Evolutionary conservation across 2,797 vertebrate genomes (phyloP).

Genomic region (Melanotaenia boesemani): DNA sequence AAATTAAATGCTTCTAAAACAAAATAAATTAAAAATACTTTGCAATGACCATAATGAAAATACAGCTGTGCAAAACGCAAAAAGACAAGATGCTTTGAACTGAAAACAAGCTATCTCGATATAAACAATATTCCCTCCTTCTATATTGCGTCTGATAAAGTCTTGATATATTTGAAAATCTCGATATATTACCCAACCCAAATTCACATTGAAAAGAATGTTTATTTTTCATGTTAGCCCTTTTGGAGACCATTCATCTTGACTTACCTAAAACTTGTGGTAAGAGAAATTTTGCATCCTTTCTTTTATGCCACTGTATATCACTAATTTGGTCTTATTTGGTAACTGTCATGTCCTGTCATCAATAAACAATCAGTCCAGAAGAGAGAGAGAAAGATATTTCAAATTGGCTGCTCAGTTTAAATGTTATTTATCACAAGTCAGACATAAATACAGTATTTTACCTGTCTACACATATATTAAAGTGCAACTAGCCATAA

Average conservation of each 20-base stretch:
- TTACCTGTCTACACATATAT: not conserved
- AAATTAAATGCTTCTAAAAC: too few species aligned
- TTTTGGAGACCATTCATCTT: not conserved
- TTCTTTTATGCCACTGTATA: not conserved
- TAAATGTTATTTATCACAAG: not conserved
- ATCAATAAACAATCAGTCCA: not conserved
- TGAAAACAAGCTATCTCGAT: too few species aligned
- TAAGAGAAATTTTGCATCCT: not conserved
- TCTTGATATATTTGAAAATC: too few species aligned
- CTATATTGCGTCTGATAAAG: too few species aligned
- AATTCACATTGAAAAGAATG: not conserved
- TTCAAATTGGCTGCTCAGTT: not conserved
- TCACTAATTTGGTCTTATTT: slow-evolving; percentile 6
- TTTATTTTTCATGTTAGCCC: not conserved
- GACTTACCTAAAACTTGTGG: not conserved
- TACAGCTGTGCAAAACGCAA: too few species aligned
- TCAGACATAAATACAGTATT: slow-evolving; percentile 7
- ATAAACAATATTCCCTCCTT: too few species aligned
- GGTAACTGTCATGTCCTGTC: not conserved
- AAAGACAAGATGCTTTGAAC: too few species aligned
- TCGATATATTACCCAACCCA: too few species aligned
- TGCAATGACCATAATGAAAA: too few species aligned
- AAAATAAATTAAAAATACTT: too few species aligned
- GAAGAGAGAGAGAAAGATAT: not conserved
- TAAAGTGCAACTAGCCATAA: slow-evolving; percentile 2